These are phyloP conservation scores for Megalops cyprinoides DNA, from an alignment of 2,797 vertebrate genomes.

Conservation along the genomic window DNA sequence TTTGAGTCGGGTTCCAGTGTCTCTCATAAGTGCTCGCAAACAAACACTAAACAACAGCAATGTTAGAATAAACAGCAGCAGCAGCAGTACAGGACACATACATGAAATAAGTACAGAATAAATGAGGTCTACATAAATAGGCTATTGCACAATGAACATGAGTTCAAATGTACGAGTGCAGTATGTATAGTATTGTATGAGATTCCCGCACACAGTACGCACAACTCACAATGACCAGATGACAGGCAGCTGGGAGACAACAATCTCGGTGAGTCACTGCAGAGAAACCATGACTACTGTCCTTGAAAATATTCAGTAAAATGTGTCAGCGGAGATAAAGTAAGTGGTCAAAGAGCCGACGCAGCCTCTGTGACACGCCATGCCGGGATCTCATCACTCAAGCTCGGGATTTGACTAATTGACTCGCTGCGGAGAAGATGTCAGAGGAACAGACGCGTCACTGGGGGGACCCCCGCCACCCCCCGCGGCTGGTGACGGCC, in stretches of 20 bases:
- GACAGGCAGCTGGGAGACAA: not conserved
- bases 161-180: too few species aligned
- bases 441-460: slow-evolving; percentile 80
- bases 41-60: too few species aligned
- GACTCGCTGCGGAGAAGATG: slow-evolving; percentile 85
- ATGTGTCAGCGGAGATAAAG: slow-evolving; percentile 23
- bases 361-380: slow-evolving; percentile 20
- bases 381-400: slow-evolving; percentile 28
- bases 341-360: not conserved
- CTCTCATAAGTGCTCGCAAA: too few species aligned
- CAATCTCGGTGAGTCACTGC: not conserved
- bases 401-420: slow-evolving; percentile 78
- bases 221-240: not conserved
- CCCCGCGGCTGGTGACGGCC: slow-evolving; percentile 73
- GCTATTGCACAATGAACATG: too few species aligned
- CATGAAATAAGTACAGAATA: too few species aligned
- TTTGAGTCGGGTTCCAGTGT: too few species aligned
- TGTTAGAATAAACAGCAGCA: too few species aligned
- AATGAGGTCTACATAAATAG: too few species aligned
- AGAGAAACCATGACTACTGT: not conserved
- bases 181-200: too few species aligned
- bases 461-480: slow-evolving; percentile 78
- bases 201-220: too few species aligned
- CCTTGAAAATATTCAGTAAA: not conserved
- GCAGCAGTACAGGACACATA: too few species aligned